Evolutionary conservation across 2,888 invertebrate species (phyloP).

Genomic region (Miltochrista miniata): DNA sequence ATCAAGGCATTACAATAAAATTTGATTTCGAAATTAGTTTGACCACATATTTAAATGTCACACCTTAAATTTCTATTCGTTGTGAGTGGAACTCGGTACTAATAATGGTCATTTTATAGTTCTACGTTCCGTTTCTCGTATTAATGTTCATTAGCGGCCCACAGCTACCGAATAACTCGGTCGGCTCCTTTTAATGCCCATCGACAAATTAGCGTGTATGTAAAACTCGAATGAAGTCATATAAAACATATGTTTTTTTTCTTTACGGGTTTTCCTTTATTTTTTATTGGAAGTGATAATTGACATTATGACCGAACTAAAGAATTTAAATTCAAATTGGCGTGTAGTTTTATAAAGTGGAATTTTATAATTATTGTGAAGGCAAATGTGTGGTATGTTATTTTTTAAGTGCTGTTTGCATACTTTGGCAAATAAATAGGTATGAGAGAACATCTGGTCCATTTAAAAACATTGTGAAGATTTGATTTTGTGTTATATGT

Average conservation of each 20-base stretch:
- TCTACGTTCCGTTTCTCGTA: conserved; percentile 62
- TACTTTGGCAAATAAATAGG: too few species aligned
- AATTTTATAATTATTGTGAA: conserved; percentile 28
- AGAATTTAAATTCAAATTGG: conserved; percentile 70
- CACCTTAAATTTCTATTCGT: conserved; percentile 26
- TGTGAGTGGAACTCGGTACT: conserved; percentile 25
- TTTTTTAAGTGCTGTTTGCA: background rate
- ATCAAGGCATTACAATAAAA: background rate
- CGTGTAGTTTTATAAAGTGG: conserved; percentile 45
- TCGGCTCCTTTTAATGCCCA: conserved; percentile 73
- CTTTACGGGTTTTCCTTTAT: conserved; percentile 58
- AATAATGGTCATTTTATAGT: conserved; percentile 67
- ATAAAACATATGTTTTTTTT: conserved; percentile 73
- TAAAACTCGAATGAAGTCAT: conserved; percentile 78
- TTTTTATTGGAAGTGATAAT: conserved; percentile 79
- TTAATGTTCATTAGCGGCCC: conserved; percentile 78
- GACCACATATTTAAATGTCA: conserved; percentile 11
- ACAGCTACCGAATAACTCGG: conserved; percentile 81
- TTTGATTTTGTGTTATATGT: too few species aligned
- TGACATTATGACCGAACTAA: conserved; percentile 75
- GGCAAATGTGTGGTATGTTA: conserved; percentile 2
- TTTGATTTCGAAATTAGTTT: too few species aligned
- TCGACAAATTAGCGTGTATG: conserved; percentile 82
- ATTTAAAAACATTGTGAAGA: too few species aligned
- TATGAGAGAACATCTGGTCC: too few species aligned